phyloP scores from a whole-genome alignment of 2,888 invertebrate genomes.

The Acrobasis suavella region DNA sequence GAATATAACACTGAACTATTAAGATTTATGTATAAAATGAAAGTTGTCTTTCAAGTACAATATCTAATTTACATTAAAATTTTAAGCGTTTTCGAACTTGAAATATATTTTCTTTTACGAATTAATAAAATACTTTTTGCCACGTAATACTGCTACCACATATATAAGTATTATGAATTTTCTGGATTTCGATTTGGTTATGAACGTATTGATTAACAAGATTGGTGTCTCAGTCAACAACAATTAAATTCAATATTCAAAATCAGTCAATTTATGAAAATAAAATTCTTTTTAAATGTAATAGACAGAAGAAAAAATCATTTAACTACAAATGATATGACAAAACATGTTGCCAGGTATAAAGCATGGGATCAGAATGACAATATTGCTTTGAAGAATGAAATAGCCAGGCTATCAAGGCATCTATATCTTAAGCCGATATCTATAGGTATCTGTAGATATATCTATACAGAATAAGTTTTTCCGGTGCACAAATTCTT shows the following conservation, averaged over 20 bases:
- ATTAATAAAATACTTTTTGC: constrained; percentile 9
- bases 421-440: constrained; percentile 23
- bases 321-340: constrained; percentile 8
- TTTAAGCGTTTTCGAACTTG: constrained; percentile 39
- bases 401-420: constrained; percentile 24
- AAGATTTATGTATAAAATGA: constrained; percentile 33
- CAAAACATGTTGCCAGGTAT: constrained; percentile 27
- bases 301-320: not conserved
- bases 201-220: not conserved
- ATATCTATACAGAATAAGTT: constrained; percentile 11
- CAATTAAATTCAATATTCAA: not conserved
- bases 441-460: constrained; percentile 20
- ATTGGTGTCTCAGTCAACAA: constrained; percentile 13
- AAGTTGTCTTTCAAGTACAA: constrained; percentile 30
- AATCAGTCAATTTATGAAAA: constrained; percentile 6
- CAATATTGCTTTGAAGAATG: constrained; percentile 16
- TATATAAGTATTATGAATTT: constrained; percentile 29
- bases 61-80: constrained; percentile 43
- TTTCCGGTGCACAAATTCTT: not conserved
- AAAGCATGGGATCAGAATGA: constrained; percentile 3
- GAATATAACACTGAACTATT: constrained; percentile 47
- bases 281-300: not conserved
- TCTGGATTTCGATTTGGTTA: constrained; percentile 28
- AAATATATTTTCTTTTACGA: constrained; percentile 19
- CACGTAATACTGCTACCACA: constrained; percentile 22